These are phyloP conservation scores for Hemithea aestivaria DNA, from an alignment of 2,888 invertebrate species.

Conservation along the genomic window DNA sequence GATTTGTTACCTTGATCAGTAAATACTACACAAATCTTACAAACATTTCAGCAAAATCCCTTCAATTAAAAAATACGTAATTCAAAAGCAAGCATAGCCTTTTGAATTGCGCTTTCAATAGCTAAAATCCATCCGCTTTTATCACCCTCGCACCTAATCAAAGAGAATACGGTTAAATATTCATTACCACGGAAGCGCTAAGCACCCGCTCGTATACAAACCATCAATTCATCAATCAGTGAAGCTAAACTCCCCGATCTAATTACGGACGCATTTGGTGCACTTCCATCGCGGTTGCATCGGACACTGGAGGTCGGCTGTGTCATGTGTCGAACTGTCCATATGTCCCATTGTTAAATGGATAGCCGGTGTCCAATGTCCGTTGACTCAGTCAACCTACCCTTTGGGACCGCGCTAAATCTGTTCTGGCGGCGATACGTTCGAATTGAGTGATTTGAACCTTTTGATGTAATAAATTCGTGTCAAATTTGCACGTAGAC, in stretches of 20 bases:
- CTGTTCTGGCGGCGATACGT: slow-evolving; percentile 36
- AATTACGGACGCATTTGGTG: slow-evolving; percentile 14
- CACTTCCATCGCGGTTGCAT: slow-evolving; percentile 18
- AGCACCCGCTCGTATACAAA: neutral
- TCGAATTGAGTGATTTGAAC: slow-evolving; percentile 38
- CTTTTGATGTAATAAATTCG: slow-evolving; percentile 5
- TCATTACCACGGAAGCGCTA: no score
- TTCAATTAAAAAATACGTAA: no score
- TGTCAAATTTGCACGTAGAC: neutral
- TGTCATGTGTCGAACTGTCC: slow-evolving; percentile 54
- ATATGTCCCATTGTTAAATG: slow-evolving; percentile 49
- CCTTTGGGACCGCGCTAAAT: slow-evolving; percentile 47
- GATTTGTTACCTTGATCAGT: no score
- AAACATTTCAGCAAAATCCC: no score
- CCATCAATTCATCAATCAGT: slow-evolving; percentile 5
- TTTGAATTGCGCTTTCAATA: no score
- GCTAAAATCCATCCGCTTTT: no score
- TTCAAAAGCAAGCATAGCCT: no score
- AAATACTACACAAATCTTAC: no score
- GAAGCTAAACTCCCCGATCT: slow-evolving; percentile 4
- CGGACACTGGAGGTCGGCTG: slow-evolving; percentile 30
- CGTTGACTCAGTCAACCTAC: slow-evolving; percentile 38
- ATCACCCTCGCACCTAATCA: no score
- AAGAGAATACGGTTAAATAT: no score
- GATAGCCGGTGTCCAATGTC: slow-evolving; percentile 50